These are phyloP conservation scores for Ceryle rudis DNA, from an alignment of 2,797 vertebrate genomes.

Conservation along the genomic window DNA sequence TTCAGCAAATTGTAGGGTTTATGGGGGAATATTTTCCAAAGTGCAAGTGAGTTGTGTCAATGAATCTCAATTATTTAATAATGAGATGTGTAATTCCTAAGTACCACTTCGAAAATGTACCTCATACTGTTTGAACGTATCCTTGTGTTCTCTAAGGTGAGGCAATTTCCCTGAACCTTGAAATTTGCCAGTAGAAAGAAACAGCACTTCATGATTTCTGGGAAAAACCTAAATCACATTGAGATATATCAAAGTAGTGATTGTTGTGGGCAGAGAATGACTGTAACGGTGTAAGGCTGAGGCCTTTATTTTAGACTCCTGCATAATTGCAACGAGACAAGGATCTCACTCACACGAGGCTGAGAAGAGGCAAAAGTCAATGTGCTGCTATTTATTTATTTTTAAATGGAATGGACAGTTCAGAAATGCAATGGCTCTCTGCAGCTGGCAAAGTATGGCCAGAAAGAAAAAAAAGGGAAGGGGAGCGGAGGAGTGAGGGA, in stretches of 20 bases:
- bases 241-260: background rate
- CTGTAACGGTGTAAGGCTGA: slow-evolving; percentile 1
- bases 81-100: slow-evolving; percentile 46
- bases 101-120: slow-evolving; percentile 20
- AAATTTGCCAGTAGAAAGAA: slow-evolving; percentile 17
- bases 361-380: slow-evolving; percentile 8
- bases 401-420: slow-evolving; percentile 32
- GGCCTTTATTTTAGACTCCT: slow-evolving; percentile 24
- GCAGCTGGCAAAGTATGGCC: background rate
- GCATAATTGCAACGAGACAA: slow-evolving; percentile 1
- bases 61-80: slow-evolving; percentile 48
- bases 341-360: background rate
- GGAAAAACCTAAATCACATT: background rate
- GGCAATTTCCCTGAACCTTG: background rate
- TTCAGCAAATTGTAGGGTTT: slow-evolving; percentile 5
- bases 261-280: background rate
- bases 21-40: background rate
- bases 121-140: background rate
- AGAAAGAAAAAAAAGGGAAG: background rate
- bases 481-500: background rate
- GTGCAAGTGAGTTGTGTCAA: background rate
- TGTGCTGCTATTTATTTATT: background rate
- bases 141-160: background rate
- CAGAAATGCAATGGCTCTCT: slow-evolving; percentile 5
- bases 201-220: background rate